phyloP scores from a whole-genome alignment of 1,140 invertebrate genomes.

The Cyclargus thomasi region DNA sequence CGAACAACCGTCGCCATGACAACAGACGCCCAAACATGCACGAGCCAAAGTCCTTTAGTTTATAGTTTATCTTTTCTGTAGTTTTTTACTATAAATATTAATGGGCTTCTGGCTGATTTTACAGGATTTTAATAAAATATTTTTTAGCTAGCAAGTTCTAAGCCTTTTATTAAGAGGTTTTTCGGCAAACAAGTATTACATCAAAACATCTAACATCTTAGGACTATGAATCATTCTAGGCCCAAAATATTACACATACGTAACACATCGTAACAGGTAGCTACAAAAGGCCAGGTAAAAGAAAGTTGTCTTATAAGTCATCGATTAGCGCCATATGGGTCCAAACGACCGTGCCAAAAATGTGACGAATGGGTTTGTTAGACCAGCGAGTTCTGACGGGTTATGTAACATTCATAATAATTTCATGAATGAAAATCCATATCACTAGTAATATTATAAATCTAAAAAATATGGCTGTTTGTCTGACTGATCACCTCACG shows the following conservation, averaged over 20 bases:
- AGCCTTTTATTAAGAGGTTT: no score
- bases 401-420: constrained; percentile 5
- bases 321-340: constrained; percentile 9
- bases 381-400: background rate
- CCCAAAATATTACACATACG: background rate
- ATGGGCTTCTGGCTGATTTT: background rate
- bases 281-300: background rate
- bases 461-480: no score
- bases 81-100: background rate
- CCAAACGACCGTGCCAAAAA: background rate
- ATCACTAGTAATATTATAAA: no score
- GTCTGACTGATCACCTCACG: no score
- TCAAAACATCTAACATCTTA: no score
- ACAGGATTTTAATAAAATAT: no score
- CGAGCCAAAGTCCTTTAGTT: background rate
- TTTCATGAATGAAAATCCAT: background rate
- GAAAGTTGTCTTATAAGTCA: background rate
- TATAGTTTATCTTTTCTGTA: background rate
- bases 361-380: constrained; percentile 4
- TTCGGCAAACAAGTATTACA: no score
- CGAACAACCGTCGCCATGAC: constrained; percentile 45
- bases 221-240: no score
- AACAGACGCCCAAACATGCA: constrained; percentile 35
- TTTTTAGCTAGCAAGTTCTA: no score
- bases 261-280: background rate